These are phyloP conservation scores for Lordiphosa fenestrarum DNA, from an alignment of 2,888 invertebrate species.

Conservation along the genomic window DNA sequence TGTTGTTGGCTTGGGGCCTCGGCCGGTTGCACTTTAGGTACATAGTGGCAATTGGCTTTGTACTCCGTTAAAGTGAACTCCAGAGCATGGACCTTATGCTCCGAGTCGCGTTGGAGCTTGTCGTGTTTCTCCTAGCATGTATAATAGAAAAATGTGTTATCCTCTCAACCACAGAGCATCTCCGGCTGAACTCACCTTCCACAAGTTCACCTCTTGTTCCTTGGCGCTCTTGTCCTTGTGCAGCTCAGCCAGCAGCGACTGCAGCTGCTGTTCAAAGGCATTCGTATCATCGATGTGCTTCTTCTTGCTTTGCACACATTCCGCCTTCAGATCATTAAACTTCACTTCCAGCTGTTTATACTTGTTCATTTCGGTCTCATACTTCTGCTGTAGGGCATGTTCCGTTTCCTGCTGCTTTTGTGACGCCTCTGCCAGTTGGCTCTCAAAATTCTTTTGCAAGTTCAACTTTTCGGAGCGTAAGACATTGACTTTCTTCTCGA, in stretches of 20 bases:
- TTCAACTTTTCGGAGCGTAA: conserved; percentile 82
- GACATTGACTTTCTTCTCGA: conserved; percentile 83
- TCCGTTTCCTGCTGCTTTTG: conserved; percentile 81
- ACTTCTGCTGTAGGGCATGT: conserved; percentile 81
- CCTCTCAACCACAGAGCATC: neutral
- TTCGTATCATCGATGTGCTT: conserved; percentile 81
- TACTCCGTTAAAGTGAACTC: conserved; percentile 55
- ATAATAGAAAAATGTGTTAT: neutral
- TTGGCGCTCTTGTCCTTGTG: conserved; percentile 78
- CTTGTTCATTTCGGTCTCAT: conserved; percentile 82
- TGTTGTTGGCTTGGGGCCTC: conserved; percentile 34
- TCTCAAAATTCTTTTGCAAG: conserved; percentile 81
- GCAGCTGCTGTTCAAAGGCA: conserved; percentile 81
- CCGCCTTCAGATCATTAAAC: conserved; percentile 81
- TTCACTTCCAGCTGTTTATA: conserved; percentile 82
- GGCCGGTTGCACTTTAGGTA: conserved; percentile 36
- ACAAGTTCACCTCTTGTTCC: conserved; percentile 78
- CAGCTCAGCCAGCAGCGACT: conserved; percentile 81
- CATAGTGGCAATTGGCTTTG: conserved; percentile 53
- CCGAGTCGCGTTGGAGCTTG: conserved; percentile 60
- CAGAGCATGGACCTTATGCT: conserved; percentile 47
- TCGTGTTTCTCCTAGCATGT: conserved; percentile 73
- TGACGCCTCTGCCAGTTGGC: conserved; percentile 81
- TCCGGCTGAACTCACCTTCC: conserved; percentile 77
- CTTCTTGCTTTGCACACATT: conserved; percentile 81